These are phyloP conservation scores for Pseudomyrmex dendroicus DNA, from an alignment of 1,140 invertebrate genomes.

Conservation along the genomic window DNA sequence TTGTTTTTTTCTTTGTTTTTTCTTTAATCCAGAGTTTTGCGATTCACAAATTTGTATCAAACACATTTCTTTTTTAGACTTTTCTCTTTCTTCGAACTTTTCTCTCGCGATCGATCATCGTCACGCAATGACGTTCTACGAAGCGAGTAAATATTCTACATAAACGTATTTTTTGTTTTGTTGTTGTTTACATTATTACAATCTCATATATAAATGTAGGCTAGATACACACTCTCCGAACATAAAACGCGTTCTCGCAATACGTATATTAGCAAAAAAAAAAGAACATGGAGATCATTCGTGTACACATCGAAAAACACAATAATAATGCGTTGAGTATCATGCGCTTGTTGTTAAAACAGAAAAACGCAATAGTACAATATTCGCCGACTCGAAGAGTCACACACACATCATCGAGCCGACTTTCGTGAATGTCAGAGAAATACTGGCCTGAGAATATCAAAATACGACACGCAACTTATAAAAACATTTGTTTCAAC, in stretches of 20 bases:
- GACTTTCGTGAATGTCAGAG: conserved; percentile 16
- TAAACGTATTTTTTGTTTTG: conserved; percentile 36
- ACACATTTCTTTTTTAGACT: background rate
- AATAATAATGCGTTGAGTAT: conserved; percentile 30
- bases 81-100: conserved; percentile 5
- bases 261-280: conserved; percentile 48
- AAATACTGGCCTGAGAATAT: conserved; percentile 57
- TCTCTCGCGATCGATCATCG: conserved; percentile 30
- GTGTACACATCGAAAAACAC: conserved; percentile 28
- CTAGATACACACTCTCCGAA: conserved; percentile 60
- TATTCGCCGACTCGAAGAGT: background rate
- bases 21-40: conserved; percentile 49
- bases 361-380: background rate
- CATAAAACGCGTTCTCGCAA: conserved; percentile 36
- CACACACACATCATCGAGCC: background rate
- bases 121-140: conserved; percentile 13
- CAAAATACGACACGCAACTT: conserved; percentile 22
- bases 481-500: conserved; percentile 12
- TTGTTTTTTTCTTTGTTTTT: conserved; percentile 31
- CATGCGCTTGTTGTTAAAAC: background rate
- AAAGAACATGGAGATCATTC: conserved; percentile 63
- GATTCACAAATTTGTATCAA: conserved; percentile 53
- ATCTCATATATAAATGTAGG: conserved; percentile 56
- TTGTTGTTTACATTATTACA: conserved; percentile 36
- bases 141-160: conserved; percentile 52